A percentile compares a stretch with the other conserved stretches of the same genome.
Evolutionary conservation across 2,888 invertebrate genomes (phyloP).

Genomic region (Oithona nana): DNA sequence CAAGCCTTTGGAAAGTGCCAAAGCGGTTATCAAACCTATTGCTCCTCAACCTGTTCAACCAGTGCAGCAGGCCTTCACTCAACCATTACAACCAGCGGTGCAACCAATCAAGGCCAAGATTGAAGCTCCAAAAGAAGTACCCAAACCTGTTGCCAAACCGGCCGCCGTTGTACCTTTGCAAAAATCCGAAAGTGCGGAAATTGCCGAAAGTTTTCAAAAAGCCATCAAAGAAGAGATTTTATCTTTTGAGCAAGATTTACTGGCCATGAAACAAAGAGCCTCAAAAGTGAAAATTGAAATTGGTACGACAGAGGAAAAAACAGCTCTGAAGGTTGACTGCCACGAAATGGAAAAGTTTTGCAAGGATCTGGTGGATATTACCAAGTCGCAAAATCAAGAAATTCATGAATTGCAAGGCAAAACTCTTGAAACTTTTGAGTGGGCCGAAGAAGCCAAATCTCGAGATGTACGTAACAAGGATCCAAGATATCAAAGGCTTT

Average conservation of each 20-base stretch:
- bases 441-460: conserved; percentile 28
- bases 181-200: not conserved
- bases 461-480: conserved; percentile 26
- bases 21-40: too few relatives aligned
- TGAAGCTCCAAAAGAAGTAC: not conserved
- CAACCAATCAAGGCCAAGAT: too few relatives aligned
- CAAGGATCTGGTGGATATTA: conserved; percentile 41
- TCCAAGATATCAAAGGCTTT: conserved; percentile 19
- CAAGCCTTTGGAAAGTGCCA: too few relatives aligned
- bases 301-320: conserved; percentile 39
- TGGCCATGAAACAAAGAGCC: conserved; percentile 38
- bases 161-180: not conserved
- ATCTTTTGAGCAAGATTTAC: conserved; percentile 44
- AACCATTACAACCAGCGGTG: not conserved
- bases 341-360: conserved; percentile 39
- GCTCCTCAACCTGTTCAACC: not conserved
- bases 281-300: conserved; percentile 32
- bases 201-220: not conserved
- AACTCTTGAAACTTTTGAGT: conserved; percentile 30
- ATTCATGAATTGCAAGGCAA: conserved; percentile 37
- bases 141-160: not conserved
- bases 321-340: conserved; percentile 33
- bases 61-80: not conserved
- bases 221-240: conserved; percentile 44
- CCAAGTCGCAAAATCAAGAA: conserved; percentile 39